These are phyloP conservation scores for Frieseomelitta varia DNA, from an alignment of 1,140 invertebrate genomes.

Conservation along the genomic window DNA sequence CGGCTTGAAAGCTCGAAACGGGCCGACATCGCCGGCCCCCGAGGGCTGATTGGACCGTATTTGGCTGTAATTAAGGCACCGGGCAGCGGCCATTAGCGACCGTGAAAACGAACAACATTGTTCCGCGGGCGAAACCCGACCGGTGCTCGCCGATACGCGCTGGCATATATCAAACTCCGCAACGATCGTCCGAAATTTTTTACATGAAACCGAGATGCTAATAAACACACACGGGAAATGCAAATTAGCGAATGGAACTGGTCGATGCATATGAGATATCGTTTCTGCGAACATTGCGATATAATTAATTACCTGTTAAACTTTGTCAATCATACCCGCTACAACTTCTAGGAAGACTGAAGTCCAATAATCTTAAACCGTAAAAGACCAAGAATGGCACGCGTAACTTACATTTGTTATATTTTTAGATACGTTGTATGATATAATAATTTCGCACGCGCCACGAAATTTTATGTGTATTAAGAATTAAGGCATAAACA, in stretches of 20 bases:
- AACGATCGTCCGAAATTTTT: background rate
- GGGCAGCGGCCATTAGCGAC: constrained; percentile 73
- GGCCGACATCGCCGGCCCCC: constrained; percentile 55
- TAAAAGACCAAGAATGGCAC: too few relatives aligned
- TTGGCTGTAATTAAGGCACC: constrained; percentile 77
- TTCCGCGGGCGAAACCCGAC: constrained; percentile 61
- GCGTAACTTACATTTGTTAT: too few relatives aligned
- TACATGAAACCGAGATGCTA: background rate
- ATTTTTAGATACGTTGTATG: too few relatives aligned
- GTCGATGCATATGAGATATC: background rate
- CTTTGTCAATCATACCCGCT: background rate
- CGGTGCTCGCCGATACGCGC: constrained; percentile 49
- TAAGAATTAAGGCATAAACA: too few relatives aligned
- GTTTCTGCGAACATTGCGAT: background rate
- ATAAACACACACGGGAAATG: background rate
- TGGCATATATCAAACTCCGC: background rate
- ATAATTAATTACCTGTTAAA: background rate
- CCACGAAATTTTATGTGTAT: too few relatives aligned
- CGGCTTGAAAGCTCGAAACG: constrained; percentile 46
- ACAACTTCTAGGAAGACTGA: too few relatives aligned
- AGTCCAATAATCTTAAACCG: too few relatives aligned
- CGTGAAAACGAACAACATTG: constrained; percentile 74
- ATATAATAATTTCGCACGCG: too few relatives aligned
- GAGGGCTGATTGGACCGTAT: constrained; percentile 75
- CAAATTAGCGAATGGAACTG: background rate